A percentile compares a stretch with the other conserved stretches of the same genome.
These are phyloP conservation scores for Takifugu bimaculatus DNA, from an alignment of 2,113 vertebrate genomes.

Conservation along the genomic window DNA sequence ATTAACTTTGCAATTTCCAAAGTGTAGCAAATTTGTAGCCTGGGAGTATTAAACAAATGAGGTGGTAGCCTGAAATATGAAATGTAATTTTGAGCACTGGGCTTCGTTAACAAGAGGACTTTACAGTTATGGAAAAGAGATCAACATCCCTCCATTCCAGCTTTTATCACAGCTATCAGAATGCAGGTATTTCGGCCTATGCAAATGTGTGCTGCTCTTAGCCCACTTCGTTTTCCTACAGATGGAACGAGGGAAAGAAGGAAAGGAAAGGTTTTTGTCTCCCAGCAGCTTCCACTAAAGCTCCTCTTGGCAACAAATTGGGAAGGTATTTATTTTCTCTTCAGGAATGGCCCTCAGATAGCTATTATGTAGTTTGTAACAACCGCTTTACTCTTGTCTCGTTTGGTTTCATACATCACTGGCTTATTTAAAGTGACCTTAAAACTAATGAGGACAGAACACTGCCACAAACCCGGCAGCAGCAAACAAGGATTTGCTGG, in stretches of 20 bases:
- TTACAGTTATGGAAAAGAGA: conserved; percentile 48
- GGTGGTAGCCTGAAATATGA: conserved; percentile 30
- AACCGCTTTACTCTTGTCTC: conserved; percentile 41
- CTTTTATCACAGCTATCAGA: conserved; percentile 63
- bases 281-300: conserved; percentile 47
- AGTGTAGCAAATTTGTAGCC: conserved; percentile 27
- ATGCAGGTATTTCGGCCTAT: conserved; percentile 63
- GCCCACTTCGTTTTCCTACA: conserved; percentile 34
- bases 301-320: conserved; percentile 49
- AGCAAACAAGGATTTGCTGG: conserved; percentile 23
- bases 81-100: conserved; percentile 24
- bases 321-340: conserved; percentile 52
- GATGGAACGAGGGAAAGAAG: conserved; percentile 36
- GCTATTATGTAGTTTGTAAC: conserved; percentile 55
- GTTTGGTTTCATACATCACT: conserved; percentile 43
- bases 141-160: conserved; percentile 54
- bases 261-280: conserved; percentile 33
- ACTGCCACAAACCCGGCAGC: conserved; percentile 13
- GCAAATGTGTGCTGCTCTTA: conserved; percentile 53
- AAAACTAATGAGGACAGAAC: conserved; percentile 42
- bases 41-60: conserved; percentile 33
- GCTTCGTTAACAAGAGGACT: conserved; percentile 41
- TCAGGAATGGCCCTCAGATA: conserved; percentile 35
- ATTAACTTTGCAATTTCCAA: conserved; percentile 40
- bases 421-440: conserved; percentile 53